phyloP scores from a whole-genome alignment of 2,797 vertebrate genomes.

The Botia almorhae region DNA sequence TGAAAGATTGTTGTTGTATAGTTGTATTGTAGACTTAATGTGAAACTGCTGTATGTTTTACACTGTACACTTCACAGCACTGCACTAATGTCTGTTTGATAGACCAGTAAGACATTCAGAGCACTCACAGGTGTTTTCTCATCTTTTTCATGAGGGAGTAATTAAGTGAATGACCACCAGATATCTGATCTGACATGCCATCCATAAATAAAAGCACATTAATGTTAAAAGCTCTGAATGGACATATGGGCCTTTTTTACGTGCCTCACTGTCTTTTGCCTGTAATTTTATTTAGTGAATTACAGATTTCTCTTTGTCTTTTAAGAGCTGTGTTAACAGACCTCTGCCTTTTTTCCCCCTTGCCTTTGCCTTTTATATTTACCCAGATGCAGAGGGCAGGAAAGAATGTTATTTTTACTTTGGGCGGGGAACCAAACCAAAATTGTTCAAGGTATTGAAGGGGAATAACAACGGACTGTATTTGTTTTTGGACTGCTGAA shows the following conservation, averaged over 20 bases:
- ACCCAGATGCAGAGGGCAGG: constrained; percentile 52
- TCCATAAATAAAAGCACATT: constrained; percentile 27
- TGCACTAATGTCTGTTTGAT: neutral
- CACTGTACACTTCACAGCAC: neutral
- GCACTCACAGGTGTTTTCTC: constrained; percentile 9
- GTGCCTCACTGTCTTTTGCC: constrained; percentile 7
- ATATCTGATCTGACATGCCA: constrained; percentile 37
- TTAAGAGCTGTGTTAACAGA: constrained; percentile 14
- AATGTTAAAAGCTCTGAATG: constrained; percentile 36
- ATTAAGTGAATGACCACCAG: constrained; percentile 33
- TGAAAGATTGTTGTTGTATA: neutral
- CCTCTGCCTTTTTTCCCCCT: constrained; percentile 11
- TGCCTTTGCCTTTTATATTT: constrained; percentile 46
- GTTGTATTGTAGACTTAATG: neutral
- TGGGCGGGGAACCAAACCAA: constrained; percentile 53
- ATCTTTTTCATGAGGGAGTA: constrained; percentile 10
- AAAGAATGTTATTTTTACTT: constrained; percentile 61
- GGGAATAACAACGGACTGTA: constrained; percentile 57
- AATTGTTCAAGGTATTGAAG: constrained; percentile 58
- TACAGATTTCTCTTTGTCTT: constrained; percentile 25
- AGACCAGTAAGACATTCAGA: neutral
- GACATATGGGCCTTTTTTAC: constrained; percentile 1
- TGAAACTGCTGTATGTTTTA: neutral
- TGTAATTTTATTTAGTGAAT: constrained; percentile 32
- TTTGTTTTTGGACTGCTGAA: constrained; percentile 58